Base-by-base conservation (phyloP, 1,140 invertebrate species). In the Papilio helenus region DNA sequence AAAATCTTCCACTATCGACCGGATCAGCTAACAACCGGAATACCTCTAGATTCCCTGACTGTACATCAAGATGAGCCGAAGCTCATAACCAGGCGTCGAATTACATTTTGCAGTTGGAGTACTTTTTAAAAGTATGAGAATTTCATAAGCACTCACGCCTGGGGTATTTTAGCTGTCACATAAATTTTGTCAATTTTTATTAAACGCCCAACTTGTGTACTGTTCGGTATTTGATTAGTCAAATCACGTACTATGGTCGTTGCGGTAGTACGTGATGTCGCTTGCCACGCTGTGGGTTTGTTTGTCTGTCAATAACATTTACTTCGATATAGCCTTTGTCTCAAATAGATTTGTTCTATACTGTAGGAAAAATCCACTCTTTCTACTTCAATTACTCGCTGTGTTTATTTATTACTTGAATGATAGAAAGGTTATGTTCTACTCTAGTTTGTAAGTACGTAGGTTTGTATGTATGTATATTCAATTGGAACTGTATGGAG, bases 211-310 rank as follows among this genome's bases (percentile, higher is more conserved):
- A 68, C 23, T 68, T 68, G 26, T 68, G 61, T 72, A 72, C 29
- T 72, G 71, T n/a, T 34, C 29, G 8, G 34, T 39, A 72, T 72
- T 44, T 72, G 71, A 72, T 72, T 72, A 74, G 23, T 44, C 72
- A 46, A 49, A 46, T 73, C 72, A 73, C 72, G 72, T 46, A 73
- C n/a, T 49, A 23, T 20, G 72, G 72, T 10, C 72, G 72, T 73
- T 73, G 72, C 72, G 72, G 72, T 73, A 73, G 9, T 46, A 73
- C 72, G 72, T 73, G 72, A 73, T 49, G 72, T 73, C 72, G 72
- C 72, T 12, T 9, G n/a, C 42, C 14, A 23, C 72, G n/a, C 72
- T 44, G 18, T 26, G 23, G 20, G 72, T 73, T 42, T 73, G 42
- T 73, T 73, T 73, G 42, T n/a, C 44, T 72, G 42, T 46, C 72